These are phyloP conservation scores for Phytoseiulus persimilis DNA, from an alignment of 2,888 invertebrate genomes.

Conservation along the genomic window DNA sequence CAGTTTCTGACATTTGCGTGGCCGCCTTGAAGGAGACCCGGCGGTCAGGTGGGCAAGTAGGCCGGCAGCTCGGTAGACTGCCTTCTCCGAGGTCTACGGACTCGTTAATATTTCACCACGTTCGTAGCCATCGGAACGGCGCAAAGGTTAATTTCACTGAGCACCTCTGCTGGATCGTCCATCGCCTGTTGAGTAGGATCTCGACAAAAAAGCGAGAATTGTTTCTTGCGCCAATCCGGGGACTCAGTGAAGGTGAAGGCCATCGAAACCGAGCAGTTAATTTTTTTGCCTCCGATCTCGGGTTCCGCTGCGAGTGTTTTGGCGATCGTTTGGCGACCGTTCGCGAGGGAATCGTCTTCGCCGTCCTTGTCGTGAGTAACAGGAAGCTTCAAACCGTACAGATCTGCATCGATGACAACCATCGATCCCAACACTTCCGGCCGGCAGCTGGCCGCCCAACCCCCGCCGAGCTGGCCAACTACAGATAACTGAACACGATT, in stretches of 20 bases:
- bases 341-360: background rate
- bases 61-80: background rate
- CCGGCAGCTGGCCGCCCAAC: background rate
- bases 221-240: background rate
- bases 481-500: no score
- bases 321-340: background rate
- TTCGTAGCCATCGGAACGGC: background rate
- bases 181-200: background rate
- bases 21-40: background rate
- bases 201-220: background rate
- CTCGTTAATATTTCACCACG: slow-evolving; percentile 38
- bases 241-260: background rate
- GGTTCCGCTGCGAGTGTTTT: background rate
- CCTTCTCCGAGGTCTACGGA: background rate
- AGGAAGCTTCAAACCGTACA: background rate
- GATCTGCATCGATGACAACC: background rate
- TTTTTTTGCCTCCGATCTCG: background rate
- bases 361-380: background rate
- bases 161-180: background rate
- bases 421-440: background rate
- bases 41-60: background rate
- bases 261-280: background rate
- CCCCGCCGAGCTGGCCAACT: background rate
- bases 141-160: slow-evolving; percentile 36
- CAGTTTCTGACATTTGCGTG: slow-evolving; percentile 32